phyloP scores from a whole-genome alignment of 2,888 invertebrate species.

The Sinodicranocentrus sp. region DNA sequence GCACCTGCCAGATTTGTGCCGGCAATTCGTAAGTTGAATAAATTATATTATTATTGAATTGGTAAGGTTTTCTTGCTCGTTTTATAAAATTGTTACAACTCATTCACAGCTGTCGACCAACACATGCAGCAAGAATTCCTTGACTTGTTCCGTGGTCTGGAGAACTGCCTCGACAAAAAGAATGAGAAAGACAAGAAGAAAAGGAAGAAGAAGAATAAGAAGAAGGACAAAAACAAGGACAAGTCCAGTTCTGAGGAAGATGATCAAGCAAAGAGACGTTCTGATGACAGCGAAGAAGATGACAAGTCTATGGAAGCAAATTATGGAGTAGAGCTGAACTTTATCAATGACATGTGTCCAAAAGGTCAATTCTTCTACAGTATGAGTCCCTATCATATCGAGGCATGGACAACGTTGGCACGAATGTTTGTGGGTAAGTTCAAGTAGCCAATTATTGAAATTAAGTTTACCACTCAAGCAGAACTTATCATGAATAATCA shows the following conservation, averaged over 20 bases:
- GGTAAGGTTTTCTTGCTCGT: neutral
- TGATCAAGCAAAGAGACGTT: no score
- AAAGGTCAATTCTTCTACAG: constrained; percentile 48
- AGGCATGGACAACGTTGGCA: constrained; percentile 16
- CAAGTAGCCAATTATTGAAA: no score
- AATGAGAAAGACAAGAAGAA: constrained; percentile 27
- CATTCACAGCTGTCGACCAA: constrained; percentile 39
- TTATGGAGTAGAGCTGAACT: constrained; percentile 11
- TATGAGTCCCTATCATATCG: constrained; percentile 45
- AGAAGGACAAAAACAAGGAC: constrained; percentile 4
- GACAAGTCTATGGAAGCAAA: constrained; percentile 24
- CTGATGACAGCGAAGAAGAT: constrained; percentile 31
- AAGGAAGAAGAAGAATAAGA: constrained; percentile 46
- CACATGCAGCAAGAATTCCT: constrained; percentile 54
- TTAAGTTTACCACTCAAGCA: no score
- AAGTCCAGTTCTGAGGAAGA: neutral
- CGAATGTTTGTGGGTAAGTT: constrained; percentile 39
- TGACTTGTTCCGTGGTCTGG: constrained; percentile 49
- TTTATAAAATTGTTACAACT: neutral
- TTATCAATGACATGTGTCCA: constrained; percentile 54
- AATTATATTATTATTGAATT: neutral
- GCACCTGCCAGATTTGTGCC: constrained; percentile 49
- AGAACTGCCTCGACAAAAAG: constrained; percentile 43
- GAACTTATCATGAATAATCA: no score
- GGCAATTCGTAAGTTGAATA: constrained; percentile 38